Percentiles rank a stretch among this genome's conserved stretches.
phyloP scores from a whole-genome alignment of 2,113 vertebrate species.

The Lepidothrix coronata region DNA sequence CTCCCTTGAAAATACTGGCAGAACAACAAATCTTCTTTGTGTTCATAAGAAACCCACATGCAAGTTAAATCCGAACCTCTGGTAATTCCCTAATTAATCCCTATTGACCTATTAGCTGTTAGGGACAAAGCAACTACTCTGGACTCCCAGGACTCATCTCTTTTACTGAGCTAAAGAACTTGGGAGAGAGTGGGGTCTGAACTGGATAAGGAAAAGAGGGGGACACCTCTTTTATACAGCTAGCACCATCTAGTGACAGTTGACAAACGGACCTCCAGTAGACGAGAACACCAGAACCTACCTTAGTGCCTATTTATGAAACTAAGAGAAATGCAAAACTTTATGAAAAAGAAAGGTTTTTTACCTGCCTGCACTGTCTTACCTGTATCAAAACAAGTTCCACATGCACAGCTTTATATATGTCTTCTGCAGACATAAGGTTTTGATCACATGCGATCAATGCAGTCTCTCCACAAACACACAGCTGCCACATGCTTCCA shows the following conservation, averaged over 20 bases:
- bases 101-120: not conserved
- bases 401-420: not conserved
- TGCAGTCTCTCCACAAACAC: not conserved
- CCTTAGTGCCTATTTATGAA: fast-evolving
- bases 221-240: conserved; percentile 23
- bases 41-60: not conserved
- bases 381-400: not conserved
- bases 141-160: not conserved
- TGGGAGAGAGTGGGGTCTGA: not conserved
- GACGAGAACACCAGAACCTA: not conserved
- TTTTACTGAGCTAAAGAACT: not conserved
- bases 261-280: conserved; percentile 27
- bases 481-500: fast-evolving
- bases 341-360: not conserved
- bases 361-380: not conserved
- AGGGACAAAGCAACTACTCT: not conserved
- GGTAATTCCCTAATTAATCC: not conserved
- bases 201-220: not conserved
- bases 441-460: not conserved
- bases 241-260: conserved; percentile 69
- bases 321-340: not conserved
- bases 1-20: not conserved
- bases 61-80: not conserved
- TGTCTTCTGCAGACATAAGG: fast-evolving
- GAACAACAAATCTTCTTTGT: not conserved